Percentiles rank a stretch among this genome's conserved stretches.
These are phyloP conservation scores for Drosophila sp. DNA, from an alignment of 1,140 invertebrate genomes.

Conservation along the genomic window DNA sequence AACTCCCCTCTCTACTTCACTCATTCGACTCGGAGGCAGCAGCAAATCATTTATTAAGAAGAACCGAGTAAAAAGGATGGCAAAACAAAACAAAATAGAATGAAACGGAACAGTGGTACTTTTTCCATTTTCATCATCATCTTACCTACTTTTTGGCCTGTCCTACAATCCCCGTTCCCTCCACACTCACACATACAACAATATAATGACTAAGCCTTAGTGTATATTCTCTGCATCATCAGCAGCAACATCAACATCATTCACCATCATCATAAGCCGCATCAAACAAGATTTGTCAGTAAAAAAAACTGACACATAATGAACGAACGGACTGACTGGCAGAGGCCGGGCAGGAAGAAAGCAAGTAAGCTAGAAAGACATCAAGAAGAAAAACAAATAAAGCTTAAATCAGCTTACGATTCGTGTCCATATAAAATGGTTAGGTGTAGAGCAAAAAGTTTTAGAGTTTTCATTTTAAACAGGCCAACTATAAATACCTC, in stretches of 20 bases:
- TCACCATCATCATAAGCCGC: conserved; percentile 11
- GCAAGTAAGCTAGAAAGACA: not conserved
- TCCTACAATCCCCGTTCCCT: no score
- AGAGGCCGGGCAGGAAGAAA: not conserved
- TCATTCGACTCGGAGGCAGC: not conserved
- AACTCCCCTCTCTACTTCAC: no score
- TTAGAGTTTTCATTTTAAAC: no score
- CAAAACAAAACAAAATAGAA: no score
- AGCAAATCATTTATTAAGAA: conserved; percentile 12
- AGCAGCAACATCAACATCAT: conserved; percentile 1
- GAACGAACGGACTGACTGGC: not conserved
- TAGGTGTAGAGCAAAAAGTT: no score
- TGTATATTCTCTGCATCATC: conserved; percentile 5
- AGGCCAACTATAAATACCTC: no score
- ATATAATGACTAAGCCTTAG: conserved; percentile 6
- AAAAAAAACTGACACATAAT: not conserved
- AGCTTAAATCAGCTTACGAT: no score
- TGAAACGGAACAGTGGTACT: no score
- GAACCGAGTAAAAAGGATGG: not conserved
- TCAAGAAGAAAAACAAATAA: not conserved
- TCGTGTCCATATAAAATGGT: no score
- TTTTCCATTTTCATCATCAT: not conserved
- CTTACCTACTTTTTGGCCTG: not conserved
- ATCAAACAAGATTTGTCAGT: conserved; percentile 15
- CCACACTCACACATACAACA: no score